Evolutionary conservation across 2,797 vertebrate species (phyloP), one percentile per base, ranked within the genome.

Genomic region (Manis crassicaudata): DNA sequence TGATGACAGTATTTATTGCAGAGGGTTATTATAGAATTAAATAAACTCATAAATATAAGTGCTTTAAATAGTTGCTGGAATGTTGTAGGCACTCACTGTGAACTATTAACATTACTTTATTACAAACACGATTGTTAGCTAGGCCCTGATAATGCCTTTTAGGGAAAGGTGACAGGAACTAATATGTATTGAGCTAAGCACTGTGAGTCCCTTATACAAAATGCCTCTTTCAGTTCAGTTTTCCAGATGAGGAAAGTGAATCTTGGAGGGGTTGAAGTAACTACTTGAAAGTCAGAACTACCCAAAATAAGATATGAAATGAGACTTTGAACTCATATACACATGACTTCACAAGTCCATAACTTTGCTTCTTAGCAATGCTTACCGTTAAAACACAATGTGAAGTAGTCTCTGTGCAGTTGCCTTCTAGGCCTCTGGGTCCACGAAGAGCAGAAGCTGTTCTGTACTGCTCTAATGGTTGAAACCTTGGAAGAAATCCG

Each of bases 41-140:
- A 6, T 73, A 72, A 50, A 18, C 32, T 25, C 82, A 86, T 85
- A 56, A 82, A 88, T 27, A 2, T 46, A 72, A 73, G 56, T 46
- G 18, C 23, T 88, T 29, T 79, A 20, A 83, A 62, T 58, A 63
- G 56, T 56, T 62, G 17, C 18, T 50, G 5, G 37, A 4, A 9
- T 4, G 14, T 52, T 3, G 1, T 13, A 40, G 11, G 13, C 5
- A 8, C 54, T 76, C 29, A 50, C 25, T 18, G 8, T 43, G 58
- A 77, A 21, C 10, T 68, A 76, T 90, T 72, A 62, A 77, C 58
- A 9, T 76, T 40, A 46, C 90, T 72, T 76, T 63, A 70, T 86
- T 72, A 65, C 25, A 43, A 43, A 52, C 52, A 29, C 23, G 46
- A 63, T 62, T 56, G 27, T 81, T 80, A 67, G 77, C 79, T 76